Evolutionary conservation across 1,140 invertebrate species (phyloP).

Genomic region (Atta texana): DNA sequence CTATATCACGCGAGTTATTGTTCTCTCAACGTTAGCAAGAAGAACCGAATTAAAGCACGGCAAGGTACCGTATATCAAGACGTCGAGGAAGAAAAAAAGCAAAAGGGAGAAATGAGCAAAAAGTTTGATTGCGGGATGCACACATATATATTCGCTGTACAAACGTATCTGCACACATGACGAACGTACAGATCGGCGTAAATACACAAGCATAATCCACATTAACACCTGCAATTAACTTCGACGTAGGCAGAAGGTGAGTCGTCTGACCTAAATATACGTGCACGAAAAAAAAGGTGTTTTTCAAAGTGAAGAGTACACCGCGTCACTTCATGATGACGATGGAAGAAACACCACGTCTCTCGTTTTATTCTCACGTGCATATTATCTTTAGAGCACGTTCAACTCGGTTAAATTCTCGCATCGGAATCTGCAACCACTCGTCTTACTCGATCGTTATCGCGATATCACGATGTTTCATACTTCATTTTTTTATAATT

Average conservation of each 20-base stretch:
- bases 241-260: conserved; percentile 74
- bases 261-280: conserved; percentile 73
- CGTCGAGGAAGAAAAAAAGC: neutral
- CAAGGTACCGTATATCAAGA: neutral
- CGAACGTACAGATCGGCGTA: neutral
- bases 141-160: neutral
- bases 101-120: conserved; percentile 18
- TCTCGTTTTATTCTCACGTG: neutral
- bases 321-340: too few species aligned
- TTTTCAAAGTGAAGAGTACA: neutral
- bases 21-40: conserved; percentile 16
- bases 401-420: conserved; percentile 6
- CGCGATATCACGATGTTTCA: neutral
- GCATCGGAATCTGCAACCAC: neutral
- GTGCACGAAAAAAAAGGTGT: conserved; percentile 17
- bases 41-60: conserved; percentile 1
- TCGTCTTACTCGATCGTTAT: neutral
- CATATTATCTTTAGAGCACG: neutral
- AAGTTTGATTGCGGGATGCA: conserved; percentile 54
- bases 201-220: conserved; percentile 72
- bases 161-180: conserved; percentile 31
- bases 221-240: conserved; percentile 83
- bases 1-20: conserved; percentile 13
- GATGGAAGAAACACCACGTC: conserved; percentile 2
- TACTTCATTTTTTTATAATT: too few species aligned